These are phyloP conservation scores for Heterodera carotae DNA, from an alignment of 1,140 invertebrate species.

Conservation along the genomic window DNA sequence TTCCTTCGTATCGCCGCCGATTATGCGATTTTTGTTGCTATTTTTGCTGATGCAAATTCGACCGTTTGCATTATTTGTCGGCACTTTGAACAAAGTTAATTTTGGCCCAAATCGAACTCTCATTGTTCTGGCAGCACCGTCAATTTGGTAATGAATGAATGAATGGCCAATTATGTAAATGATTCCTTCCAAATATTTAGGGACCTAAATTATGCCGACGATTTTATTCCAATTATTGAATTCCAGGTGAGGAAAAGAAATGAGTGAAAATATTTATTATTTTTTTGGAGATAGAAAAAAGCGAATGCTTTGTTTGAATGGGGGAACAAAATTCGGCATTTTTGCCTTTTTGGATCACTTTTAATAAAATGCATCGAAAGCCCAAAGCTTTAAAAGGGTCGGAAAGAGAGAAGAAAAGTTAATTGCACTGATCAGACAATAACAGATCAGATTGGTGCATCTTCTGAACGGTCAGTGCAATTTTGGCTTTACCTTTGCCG, in stretches of 20 bases:
- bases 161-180: neutral
- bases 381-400: too few relatives aligned
- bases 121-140: slow-evolving; percentile 55
- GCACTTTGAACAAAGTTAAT: neutral
- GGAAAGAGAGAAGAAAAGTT: slow-evolving; percentile 14
- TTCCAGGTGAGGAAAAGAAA: too few relatives aligned
- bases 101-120: slow-evolving; percentile 45
- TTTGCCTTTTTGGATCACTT: too few relatives aligned
- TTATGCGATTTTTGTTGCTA: neutral
- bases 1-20: too few relatives aligned
- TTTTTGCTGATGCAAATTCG: neutral
- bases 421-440: neutral
- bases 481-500: slow-evolving; percentile 16
- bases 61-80: neutral
- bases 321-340: too few relatives aligned
- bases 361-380: too few relatives aligned
- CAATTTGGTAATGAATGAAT: slow-evolving; percentile 46
- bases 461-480: slow-evolving; percentile 51
- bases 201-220: slow-evolving; percentile 56
- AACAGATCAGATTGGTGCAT: slow-evolving; percentile 44
- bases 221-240: slow-evolving; percentile 55
- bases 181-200: slow-evolving; percentile 32
- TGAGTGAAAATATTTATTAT: too few relatives aligned
- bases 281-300: too few relatives aligned
- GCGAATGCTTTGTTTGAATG: too few relatives aligned